Conservation (phyloP, 2,888 invertebrate species). For the Salticus scenicus region DNA sequence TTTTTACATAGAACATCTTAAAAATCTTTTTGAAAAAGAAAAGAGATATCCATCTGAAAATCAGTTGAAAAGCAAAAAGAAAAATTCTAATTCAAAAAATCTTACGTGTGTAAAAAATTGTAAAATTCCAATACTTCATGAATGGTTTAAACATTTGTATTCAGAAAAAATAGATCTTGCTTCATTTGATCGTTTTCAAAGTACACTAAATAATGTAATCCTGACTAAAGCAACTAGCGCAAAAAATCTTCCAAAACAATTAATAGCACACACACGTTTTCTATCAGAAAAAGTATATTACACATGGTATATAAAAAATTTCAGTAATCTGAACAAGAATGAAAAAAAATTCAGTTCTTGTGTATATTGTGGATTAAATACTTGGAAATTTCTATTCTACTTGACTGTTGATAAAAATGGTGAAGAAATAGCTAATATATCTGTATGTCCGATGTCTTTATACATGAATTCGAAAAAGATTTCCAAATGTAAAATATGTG, state of each 20-base stretch:
- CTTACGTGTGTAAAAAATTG: neutral
- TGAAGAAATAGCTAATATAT: neutral
- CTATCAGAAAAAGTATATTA: neutral
- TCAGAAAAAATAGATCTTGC: neutral
- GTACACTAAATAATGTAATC: neutral
- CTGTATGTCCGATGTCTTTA: neutral
- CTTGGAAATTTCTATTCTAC: neutral
- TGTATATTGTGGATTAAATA: neutral
- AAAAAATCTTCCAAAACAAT: neutral
- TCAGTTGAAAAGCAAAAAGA: too few relatives aligned
- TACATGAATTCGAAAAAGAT: neutral
- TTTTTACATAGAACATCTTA: neutral
- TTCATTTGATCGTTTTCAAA: neutral
- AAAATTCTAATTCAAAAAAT: too few relatives aligned
- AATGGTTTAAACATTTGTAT: neutral
- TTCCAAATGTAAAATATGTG: neutral
- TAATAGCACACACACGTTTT: neutral
- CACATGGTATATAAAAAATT: neutral
- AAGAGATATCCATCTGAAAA: neutral
- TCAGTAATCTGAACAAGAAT: neutral
- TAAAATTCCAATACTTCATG: neutral
- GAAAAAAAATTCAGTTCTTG: neutral
- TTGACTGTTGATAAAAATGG: neutral
- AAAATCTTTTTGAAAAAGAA: neutral
- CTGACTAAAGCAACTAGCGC: neutral